Percentiles rank a stretch among this genome's conserved stretches.
Evolutionary conservation across 2,888 invertebrate species (phyloP).

Genomic region (Ptychoptera contaminata): DNA sequence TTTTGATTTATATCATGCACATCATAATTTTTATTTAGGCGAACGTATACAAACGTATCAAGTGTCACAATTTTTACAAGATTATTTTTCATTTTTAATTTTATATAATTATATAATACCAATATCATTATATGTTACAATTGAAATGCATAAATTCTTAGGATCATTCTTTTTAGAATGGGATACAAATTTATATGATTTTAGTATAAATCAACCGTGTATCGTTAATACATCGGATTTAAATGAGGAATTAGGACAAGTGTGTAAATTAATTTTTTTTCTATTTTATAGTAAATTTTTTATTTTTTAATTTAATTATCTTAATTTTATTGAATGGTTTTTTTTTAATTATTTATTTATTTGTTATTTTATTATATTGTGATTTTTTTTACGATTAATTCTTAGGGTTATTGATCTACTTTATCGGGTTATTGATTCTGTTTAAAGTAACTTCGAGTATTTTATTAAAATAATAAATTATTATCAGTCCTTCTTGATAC

Average conservation of each 20-base stretch:
- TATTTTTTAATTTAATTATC: not conserved
- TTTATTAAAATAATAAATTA: too few relatives aligned
- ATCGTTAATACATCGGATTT: conserved; percentile 69
- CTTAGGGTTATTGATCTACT: too few relatives aligned
- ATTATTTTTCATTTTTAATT: conserved; percentile 54
- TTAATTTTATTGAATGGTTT: not conserved
- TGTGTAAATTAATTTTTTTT: conserved; percentile 6
- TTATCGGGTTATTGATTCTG: too few relatives aligned
- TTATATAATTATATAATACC: conserved; percentile 74
- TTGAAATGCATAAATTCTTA: conserved; percentile 52
- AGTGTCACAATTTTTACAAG: conserved; percentile 32
- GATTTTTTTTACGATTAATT: too few relatives aligned
- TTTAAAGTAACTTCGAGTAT: too few relatives aligned
- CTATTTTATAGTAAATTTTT: not conserved
- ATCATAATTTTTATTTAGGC: conserved; percentile 29
- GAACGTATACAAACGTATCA: conserved; percentile 18
- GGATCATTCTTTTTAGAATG: conserved; percentile 53
- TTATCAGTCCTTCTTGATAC: too few relatives aligned
- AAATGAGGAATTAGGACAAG: conserved; percentile 75
- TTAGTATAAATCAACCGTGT: conserved; percentile 45
- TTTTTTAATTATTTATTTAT: not conserved
- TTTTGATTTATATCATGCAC: conserved; percentile 21
- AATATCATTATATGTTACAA: conserved; percentile 73
- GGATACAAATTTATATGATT: conserved; percentile 53
- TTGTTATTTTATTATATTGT: too few relatives aligned